Base-by-base conservation (phyloP, 1,140 invertebrate genomes). In the Megathymus violae region DNA sequence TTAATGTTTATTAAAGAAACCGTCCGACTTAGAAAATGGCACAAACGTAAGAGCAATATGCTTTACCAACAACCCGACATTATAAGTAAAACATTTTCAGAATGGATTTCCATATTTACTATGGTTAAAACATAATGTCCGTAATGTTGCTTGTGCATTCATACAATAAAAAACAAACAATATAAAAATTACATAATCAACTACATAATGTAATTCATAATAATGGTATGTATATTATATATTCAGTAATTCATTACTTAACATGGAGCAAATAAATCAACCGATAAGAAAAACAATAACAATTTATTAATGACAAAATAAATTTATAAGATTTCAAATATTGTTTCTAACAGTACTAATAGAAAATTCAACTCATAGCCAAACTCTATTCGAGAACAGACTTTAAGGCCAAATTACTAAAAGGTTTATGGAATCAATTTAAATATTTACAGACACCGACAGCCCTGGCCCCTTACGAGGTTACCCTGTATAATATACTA, bases 301-400 rank as follows among this genome's bases (percentile, higher is more conserved):
- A 64, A 22, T 52, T 54, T 25, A 54, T 47, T 61, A 67, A 44
- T 56, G 34, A 63, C 44, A 78, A 80, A 76, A 78, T 62, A 74
- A 65, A 71, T 67, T 78, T 66, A 65, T 79, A 85, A 77, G 80
- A 76, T 74, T 71, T 71, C 79, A 82, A 72, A 79, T 76, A 76
- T 78, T 67, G 78, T 73, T 74, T 78, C 71, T 83, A 83, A 77
- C 79, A 82, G 82, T 81, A 79, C 75, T 77, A 71, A 66, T 62
- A 62, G 51, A 72, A 72, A 73, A 72, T 61, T 54, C 63, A 69
- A 58, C 60, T 70, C 17, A 64, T 56, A 65, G 62, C 52, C 59
- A 34, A 62, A 54, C 51, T 41, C 51, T 54, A 54, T 54, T 54
- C 38, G 51, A 43, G 51, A 54, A 54, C 51, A 54, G 38, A 54